These are phyloP conservation scores for Ceratina japonica DNA, from an alignment of 1,140 invertebrate species.

Conservation along the genomic window DNA sequence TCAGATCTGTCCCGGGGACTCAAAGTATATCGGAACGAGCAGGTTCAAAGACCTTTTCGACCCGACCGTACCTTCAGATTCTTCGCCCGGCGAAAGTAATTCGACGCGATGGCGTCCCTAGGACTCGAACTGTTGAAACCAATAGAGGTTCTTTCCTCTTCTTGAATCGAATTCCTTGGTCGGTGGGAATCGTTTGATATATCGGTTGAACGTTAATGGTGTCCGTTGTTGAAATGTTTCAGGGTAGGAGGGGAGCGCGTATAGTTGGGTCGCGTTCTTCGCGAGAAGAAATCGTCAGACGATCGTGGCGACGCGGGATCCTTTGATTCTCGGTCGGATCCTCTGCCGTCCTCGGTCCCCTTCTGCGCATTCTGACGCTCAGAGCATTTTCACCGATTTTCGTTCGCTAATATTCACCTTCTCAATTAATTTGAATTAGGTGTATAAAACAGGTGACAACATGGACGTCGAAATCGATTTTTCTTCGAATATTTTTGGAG, in stretches of 20 bases:
- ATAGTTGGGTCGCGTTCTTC: background rate
- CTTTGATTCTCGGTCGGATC: slow-evolving; percentile 22
- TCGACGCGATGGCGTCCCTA: too few species aligned
- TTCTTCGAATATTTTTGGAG: background rate
- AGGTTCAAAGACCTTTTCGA: background rate
- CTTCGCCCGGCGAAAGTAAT: too few species aligned
- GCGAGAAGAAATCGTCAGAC: background rate
- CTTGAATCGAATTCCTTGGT: too few species aligned
- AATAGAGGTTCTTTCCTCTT: too few species aligned
- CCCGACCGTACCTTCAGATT: background rate
- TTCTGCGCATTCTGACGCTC: slow-evolving; percentile 21
- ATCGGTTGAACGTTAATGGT: background rate
- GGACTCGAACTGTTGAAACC: too few species aligned
- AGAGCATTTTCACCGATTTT: background rate
- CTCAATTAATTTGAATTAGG: background rate
- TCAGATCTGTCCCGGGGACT: background rate
- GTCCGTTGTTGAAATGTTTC: background rate
- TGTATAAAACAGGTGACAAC: background rate
- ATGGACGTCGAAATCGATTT: background rate
- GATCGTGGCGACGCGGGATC: slow-evolving; percentile 11
- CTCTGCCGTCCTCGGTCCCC: slow-evolving; percentile 5
- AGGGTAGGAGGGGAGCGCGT: background rate
- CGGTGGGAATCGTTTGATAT: background rate
- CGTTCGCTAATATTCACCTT: background rate
- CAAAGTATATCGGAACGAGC: background rate